Conservation (phyloP, 53 echinoderm and acorn worm genomes). For the Holothuria leucospilota region DNA sequence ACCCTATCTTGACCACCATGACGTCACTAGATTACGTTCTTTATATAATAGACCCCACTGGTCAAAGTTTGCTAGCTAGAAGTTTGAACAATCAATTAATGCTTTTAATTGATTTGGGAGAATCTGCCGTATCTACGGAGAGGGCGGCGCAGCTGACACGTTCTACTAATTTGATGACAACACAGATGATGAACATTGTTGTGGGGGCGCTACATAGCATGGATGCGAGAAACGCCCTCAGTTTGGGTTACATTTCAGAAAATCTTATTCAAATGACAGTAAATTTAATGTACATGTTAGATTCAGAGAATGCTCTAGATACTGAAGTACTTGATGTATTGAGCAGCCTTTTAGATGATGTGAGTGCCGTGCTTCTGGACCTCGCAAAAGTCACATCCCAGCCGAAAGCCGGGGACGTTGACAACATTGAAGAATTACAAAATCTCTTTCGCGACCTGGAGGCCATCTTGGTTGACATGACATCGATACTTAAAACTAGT, state of each 20-base stretch:
- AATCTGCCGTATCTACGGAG: neutral
- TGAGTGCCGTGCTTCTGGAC: slow-evolving; percentile 64
- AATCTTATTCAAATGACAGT: slow-evolving; percentile 75
- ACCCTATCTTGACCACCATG: slow-evolving; percentile 30
- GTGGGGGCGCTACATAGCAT: slow-evolving; percentile 75
- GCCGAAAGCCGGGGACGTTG: slow-evolving; percentile 66
- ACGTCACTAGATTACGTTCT: slow-evolving; percentile 31
- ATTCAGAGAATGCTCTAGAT: slow-evolving; percentile 57
- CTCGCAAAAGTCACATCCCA: slow-evolving; percentile 64
- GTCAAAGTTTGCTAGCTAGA: slow-evolving; percentile 23
- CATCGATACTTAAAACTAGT: slow-evolving; percentile 62
- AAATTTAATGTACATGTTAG: slow-evolving; percentile 78
- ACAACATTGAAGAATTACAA: slow-evolving; percentile 69
- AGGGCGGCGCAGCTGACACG: neutral
- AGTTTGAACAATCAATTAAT: slow-evolving; percentile 38
- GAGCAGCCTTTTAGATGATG: slow-evolving; percentile 57
- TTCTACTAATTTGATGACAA: slow-evolving; percentile 66
- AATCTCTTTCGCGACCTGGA: slow-evolving; percentile 70
- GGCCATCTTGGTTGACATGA: slow-evolving; percentile 63
- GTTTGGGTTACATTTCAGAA: slow-evolving; percentile 74
- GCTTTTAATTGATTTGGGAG: slow-evolving; percentile 8
- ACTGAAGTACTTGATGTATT: slow-evolving; percentile 66
- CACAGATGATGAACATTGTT: slow-evolving; percentile 76
- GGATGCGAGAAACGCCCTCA: slow-evolving; percentile 68
- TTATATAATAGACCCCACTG: slow-evolving; percentile 20